Evolutionary conservation across 2,797 vertebrate genomes (phyloP).

Genomic region (Falco columbarius): DNA sequence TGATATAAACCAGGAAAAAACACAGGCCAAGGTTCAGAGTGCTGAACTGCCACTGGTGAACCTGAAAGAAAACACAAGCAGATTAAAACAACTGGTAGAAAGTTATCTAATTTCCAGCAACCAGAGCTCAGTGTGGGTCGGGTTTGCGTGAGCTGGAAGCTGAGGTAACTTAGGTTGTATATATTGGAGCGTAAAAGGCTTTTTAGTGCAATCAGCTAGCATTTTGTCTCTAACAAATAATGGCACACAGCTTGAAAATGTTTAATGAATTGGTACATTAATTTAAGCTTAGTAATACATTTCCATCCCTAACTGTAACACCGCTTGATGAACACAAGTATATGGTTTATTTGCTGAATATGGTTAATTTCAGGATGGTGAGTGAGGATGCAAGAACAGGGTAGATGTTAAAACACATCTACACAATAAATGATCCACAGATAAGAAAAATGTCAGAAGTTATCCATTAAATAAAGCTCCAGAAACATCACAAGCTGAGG

Average conservation of each 20-base stretch:
- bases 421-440: conserved; percentile 18
- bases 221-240: neutral
- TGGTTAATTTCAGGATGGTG: neutral
- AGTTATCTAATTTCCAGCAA: neutral
- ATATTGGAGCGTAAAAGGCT: neutral
- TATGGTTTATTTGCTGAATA: neutral
- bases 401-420: neutral
- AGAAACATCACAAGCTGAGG: conserved; percentile 19
- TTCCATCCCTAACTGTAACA: neutral
- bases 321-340: neutral
- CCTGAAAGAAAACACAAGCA: neutral
- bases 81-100: neutral
- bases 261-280: conserved; percentile 41
- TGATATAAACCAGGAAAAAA: neutral
- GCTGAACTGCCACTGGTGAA: neutral
- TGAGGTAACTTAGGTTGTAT: neutral
- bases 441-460: conserved; percentile 26
- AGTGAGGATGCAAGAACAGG: neutral
- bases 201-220: neutral
- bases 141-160: neutral
- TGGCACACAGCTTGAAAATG: neutral
- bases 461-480: conserved; percentile 32
- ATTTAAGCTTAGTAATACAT: neutral
- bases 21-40: neutral
- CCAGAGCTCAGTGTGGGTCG: rapidly evolving